A percentile compares a stretch with the other conserved stretches of the same genome.
phyloP scores from a whole-genome alignment of 2,888 invertebrate genomes.

The Caenorhabditis uteleia region DNA sequence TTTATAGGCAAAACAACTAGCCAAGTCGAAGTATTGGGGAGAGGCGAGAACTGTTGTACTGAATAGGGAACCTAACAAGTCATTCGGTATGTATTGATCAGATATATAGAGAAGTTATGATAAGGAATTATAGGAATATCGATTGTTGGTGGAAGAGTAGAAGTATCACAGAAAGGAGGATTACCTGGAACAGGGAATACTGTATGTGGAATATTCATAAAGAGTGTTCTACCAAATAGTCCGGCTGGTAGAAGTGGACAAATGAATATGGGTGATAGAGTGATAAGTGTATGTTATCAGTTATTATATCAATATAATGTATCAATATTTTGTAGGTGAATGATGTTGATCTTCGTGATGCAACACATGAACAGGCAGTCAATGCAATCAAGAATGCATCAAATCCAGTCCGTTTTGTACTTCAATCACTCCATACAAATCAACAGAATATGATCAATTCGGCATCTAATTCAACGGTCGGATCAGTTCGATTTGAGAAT shows the following conservation, averaged over 20 bases:
- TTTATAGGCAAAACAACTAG: conserved; percentile 40
- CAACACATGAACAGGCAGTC: conserved; percentile 91
- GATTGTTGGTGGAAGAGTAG: conserved; percentile 92
- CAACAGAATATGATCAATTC: conserved; percentile 51
- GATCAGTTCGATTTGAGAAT: conserved; percentile 48
- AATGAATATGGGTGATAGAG: conserved; percentile 73
- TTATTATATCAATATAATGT: background rate
- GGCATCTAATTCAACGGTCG: conserved; percentile 52
- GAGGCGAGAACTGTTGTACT: conserved; percentile 81
- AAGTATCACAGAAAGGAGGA: conserved; percentile 69
- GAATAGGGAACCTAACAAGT: conserved; percentile 79
- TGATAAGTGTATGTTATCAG: conserved; percentile 71
- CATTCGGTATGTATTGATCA: conserved; percentile 77
- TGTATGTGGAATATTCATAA: conserved; percentile 94
- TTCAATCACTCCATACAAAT: conserved; percentile 78
- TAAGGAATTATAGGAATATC: conserved; percentile 76
- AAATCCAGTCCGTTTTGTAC: conserved; percentile 86
- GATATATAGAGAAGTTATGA: background rate
- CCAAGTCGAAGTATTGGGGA: conserved; percentile 78
- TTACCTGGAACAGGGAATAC: conserved; percentile 76
- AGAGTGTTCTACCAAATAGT: conserved; percentile 90
- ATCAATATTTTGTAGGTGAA: conserved; percentile 76
- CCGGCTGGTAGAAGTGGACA: conserved; percentile 87
- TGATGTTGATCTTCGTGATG: conserved; percentile 85
- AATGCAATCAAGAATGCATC: conserved; percentile 89